Evolutionary conservation across 2,113 vertebrate genomes (phyloP).

Genomic region (Megaceryle maxima): DNA sequence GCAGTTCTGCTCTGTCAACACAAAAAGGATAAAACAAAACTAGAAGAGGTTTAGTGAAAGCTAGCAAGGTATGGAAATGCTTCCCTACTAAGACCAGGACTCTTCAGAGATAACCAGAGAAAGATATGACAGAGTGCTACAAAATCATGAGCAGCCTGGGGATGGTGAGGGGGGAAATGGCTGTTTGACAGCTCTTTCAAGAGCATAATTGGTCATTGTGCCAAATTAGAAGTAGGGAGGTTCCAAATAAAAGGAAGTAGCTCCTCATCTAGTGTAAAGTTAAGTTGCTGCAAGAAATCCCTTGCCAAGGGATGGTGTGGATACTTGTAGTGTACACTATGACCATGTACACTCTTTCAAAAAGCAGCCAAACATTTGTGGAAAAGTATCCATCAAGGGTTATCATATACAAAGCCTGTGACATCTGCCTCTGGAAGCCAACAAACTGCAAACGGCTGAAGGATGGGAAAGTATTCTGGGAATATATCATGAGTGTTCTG

Average conservation of each 20-base stretch:
- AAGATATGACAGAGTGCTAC: neutral
- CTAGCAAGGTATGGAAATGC: neutral
- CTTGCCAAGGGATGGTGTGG: neutral
- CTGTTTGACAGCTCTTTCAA: neutral
- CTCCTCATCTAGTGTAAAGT: neutral
- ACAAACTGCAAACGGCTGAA: neutral
- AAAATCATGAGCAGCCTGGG: neutral
- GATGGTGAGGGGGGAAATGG: neutral
- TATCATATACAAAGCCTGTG: neutral
- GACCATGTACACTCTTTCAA: rapidly evolving
- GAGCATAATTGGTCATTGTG: neutral
- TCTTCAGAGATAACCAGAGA: neutral
- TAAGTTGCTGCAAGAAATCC: neutral
- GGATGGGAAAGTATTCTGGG: neutral
- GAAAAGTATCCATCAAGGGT: neutral
- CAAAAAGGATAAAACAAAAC: neutral
- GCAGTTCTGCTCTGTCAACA: neutral
- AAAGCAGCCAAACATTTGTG: neutral
- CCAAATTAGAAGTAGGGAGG: neutral
- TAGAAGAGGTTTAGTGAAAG: neutral
- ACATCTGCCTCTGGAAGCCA: neutral
- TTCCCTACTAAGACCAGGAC: neutral
- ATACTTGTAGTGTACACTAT: neutral
- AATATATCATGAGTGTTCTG: rapidly evolving
- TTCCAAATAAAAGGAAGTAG: neutral